Evolutionary conservation across 1,140 invertebrate species (phyloP), one percentile per base, ranked within the genome.

Genomic region (Dryas iulia): DNA sequence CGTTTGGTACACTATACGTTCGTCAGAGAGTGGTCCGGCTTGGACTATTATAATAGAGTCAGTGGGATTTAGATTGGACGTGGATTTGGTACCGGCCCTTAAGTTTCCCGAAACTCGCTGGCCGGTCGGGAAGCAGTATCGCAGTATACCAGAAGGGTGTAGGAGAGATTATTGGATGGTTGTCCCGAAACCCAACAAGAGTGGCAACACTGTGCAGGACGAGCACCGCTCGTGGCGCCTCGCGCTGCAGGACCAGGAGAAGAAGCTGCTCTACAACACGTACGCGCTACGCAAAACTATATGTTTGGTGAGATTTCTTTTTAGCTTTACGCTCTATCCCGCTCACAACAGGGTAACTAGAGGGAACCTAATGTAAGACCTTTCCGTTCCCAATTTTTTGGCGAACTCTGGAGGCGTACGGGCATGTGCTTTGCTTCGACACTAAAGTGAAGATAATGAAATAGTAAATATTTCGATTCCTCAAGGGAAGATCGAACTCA

Each of bases 51-150:
- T 64, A 2, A 81, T 93, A 14, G 31, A 66, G 79, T 39, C 18
- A 0, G 3, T 7, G 10, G 71, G 62, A 3, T 87, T 87, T 60
- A 77, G 68, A 18, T 39, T 93, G 56, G 66, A 79, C 59, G 80
- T 93, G 0, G 92, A 93, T 71, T 69, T 93, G 12, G 92, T 91
- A 52, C 91, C 92, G 5, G 84, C 82, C 2, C 60, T 93, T 14
- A 82, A 77, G 74, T 92, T 93, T 57, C 76, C 81, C 0, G 78
- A 83, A 59, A 24, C 33, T 6, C 73, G 80, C 0, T 87, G 86
- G 84, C 80, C 35, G 10, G 35, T 79, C 1, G 69, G 64, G 1
- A 74, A 47, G 6, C 26, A 24, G 2, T 86, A 86, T 59, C 68
- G 80, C 1, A 14, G 60, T 0, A 80, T 88, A 8, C 81, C 81